phyloP scores from a whole-genome alignment of 2,113 vertebrate genomes.

The Tupaia chinensis region DNA sequence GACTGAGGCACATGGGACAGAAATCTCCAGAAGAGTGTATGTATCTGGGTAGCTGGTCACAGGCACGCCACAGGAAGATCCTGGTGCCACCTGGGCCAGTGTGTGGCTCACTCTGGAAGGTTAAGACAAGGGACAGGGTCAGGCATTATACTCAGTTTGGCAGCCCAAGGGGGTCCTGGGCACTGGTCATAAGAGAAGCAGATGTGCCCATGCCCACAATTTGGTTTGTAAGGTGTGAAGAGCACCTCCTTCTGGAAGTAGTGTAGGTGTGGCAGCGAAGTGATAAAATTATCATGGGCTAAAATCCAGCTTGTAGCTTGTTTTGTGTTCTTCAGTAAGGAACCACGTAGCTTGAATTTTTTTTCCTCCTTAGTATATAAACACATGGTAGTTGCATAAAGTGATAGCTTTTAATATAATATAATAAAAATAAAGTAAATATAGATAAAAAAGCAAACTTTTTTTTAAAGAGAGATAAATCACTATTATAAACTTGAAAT shows the following conservation, averaged over 20 bases:
- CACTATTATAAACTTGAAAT: background rate
- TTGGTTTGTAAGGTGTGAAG: background rate
- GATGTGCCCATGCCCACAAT: background rate
- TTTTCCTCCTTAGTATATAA: background rate
- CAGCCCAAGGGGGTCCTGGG: background rate
- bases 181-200: background rate
- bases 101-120: too few species aligned
- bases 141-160: accelerated
- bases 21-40: background rate
- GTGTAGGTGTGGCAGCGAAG: background rate
- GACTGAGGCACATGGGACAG: background rate
- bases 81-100: too few species aligned
- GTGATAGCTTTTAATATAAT: background rate
- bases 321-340: background rate
- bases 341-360: background rate
- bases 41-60: background rate
- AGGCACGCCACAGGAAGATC: background rate
- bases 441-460: background rate
- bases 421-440: constrained; percentile 27
- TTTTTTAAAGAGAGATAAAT: background rate
- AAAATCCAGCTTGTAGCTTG: background rate
- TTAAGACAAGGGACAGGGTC: background rate
- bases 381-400: constrained; percentile 7
- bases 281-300: background rate
- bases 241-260: background rate